These are phyloP conservation scores for Corythornis leucogaster DNA, from an alignment of 2,797 vertebrate genomes.

Conservation along the genomic window DNA sequence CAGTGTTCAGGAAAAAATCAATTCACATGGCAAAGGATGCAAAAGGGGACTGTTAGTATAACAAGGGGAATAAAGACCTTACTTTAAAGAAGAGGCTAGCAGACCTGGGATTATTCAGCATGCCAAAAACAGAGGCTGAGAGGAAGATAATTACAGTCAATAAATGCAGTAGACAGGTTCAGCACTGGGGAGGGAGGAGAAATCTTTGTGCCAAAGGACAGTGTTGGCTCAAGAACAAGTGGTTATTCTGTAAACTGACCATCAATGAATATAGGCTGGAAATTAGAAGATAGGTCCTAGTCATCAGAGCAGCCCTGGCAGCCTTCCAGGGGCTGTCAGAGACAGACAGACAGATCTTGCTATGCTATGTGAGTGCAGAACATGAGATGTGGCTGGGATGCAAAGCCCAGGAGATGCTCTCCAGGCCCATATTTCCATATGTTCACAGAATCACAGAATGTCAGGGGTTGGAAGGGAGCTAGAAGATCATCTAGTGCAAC, in stretches of 20 bases:
- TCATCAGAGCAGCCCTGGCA: neutral
- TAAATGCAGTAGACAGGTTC: neutral
- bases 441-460: no score
- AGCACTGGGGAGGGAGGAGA: neutral
- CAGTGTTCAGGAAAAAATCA: neutral
- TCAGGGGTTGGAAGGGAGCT: no score
- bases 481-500: no score
- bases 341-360: neutral
- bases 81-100: neutral
- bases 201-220: neutral
- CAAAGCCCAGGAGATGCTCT: neutral
- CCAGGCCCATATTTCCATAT: rapidly evolving
- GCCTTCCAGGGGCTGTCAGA: neutral
- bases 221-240: neutral
- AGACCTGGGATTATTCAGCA: neutral
- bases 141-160: neutral
- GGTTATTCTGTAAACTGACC: neutral
- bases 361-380: neutral
- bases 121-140: neutral
- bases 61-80: neutral
- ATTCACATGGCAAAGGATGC: neutral
- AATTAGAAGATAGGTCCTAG: neutral
- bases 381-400: neutral
- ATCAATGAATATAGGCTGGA: neutral
- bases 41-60: neutral